Percentiles rank a stretch among this genome's conserved stretches.
phyloP scores from a whole-genome alignment of 2,797 vertebrate genomes.

The Alauda arvensis region DNA sequence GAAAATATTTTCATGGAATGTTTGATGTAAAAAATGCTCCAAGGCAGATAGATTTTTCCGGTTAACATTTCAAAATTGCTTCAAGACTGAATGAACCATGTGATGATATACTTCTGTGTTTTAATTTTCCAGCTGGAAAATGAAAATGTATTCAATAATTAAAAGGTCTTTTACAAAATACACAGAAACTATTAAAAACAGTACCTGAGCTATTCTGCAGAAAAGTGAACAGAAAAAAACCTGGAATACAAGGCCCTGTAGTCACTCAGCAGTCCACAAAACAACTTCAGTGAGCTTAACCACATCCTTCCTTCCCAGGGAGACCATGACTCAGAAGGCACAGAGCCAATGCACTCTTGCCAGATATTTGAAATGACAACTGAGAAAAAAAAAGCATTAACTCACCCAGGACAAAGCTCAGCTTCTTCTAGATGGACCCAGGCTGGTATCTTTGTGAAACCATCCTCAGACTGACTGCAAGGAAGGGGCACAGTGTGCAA shows the following conservation, averaged over 20 bases:
- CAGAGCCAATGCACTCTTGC: background rate
- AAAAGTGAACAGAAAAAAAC: background rate
- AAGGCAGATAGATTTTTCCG: conserved; percentile 58
- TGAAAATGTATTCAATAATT: conserved; percentile 49
- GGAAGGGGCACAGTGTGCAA: background rate
- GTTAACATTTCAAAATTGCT: conserved; percentile 63
- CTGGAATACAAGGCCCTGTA: background rate
- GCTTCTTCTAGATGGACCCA: background rate
- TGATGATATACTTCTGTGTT: conserved; percentile 58
- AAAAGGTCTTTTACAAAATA: conserved; percentile 55
- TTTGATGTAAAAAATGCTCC: conserved; percentile 69
- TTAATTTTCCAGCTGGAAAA: conserved; percentile 61
- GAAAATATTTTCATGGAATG: conserved; percentile 67
- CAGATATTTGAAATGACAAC: background rate
- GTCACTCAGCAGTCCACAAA: background rate
- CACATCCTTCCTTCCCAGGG: conserved; percentile 4
- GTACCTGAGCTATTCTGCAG: background rate
- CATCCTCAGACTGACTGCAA: background rate
- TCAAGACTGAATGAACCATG: conserved; percentile 54
- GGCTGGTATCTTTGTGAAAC: background rate
- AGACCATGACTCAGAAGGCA: background rate
- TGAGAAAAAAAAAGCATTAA: background rate
- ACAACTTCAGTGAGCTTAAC: background rate
- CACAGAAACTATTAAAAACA: conserved; percentile 32
- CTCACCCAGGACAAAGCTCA: background rate